phyloP scores from a whole-genome alignment of 2,888 invertebrate species.

The Pollenia labialis region DNA sequence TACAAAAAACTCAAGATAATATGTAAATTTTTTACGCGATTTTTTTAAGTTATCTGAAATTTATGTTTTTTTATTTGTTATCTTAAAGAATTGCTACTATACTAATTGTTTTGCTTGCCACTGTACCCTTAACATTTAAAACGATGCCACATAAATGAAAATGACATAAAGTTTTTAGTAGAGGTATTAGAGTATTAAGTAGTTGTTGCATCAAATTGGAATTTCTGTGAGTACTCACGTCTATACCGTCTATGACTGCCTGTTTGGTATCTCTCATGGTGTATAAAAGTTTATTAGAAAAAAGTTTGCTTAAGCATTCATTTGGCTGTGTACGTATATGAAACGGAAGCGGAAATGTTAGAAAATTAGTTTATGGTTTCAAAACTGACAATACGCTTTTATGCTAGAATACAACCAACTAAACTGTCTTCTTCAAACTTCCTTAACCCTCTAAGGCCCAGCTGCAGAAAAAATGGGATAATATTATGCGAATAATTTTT shows the following conservation, averaged over 20 bases:
- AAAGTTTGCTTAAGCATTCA: conserved; percentile 26
- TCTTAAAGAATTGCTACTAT: too few relatives aligned
- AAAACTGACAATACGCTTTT: conserved; percentile 71
- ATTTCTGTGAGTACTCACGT: neutral
- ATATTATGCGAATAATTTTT: too few relatives aligned
- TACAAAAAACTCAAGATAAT: too few relatives aligned
- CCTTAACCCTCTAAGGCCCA: neutral
- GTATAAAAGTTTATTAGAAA: conserved; percentile 26
- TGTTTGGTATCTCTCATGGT: conserved; percentile 9
- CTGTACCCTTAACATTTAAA: neutral
- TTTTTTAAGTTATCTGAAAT: too few relatives aligned
- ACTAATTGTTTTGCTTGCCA: neutral
- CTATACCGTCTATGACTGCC: neutral
- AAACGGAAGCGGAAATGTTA: conserved; percentile 72
- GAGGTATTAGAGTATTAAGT: conserved; percentile 62
- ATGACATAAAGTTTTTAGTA: conserved; percentile 54
- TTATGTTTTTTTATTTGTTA: too few relatives aligned
- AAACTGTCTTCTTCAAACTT: conserved; percentile 43
- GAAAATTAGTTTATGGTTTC: conserved; percentile 74
- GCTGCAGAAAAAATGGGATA: too few relatives aligned
- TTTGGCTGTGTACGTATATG: conserved; percentile 25
- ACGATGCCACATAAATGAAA: conserved; percentile 45
- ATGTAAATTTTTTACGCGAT: too few relatives aligned
- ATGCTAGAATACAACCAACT: conserved; percentile 44
- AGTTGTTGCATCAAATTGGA: conserved; percentile 22